A percentile compares a stretch with the other conserved stretches of the same genome.
phyloP scores from a whole-genome alignment of 2,888 invertebrate species.

The Caenorhabditis plicata region DNA sequence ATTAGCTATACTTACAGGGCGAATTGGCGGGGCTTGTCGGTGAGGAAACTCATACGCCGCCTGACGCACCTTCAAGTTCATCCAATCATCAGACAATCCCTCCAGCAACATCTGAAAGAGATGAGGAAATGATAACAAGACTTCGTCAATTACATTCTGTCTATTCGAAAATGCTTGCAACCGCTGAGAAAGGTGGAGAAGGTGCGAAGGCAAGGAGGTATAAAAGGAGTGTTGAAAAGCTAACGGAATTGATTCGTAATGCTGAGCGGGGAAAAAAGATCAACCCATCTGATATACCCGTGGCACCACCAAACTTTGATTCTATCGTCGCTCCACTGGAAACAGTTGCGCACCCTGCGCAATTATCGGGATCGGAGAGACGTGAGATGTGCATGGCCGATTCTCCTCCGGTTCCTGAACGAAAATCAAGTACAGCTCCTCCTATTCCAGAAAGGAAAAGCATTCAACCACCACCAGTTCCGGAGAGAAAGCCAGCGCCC shows the following conservation, averaged over 20 bases:
- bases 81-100: conserved; percentile 4
- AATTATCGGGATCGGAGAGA: conserved; percentile 7
- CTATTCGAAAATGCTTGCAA: conserved; percentile 31
- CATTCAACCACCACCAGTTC: conserved; percentile 5
- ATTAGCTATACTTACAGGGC: conserved; percentile 5
- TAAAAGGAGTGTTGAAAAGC: conserved; percentile 35
- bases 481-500: conserved; percentile 3
- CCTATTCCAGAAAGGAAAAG: conserved; percentile 15
- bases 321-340: conserved; percentile 4
- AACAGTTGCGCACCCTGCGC: conserved; percentile 17
- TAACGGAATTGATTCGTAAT: conserved; percentile 26
- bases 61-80: neutral
- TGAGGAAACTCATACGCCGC: neutral
- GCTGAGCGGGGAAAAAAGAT: conserved; percentile 34
- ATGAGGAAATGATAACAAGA: conserved; percentile 9
- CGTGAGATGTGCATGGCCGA: conserved; percentile 29
- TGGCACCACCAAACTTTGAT: conserved; percentile 36
- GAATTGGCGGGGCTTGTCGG: conserved; percentile 32
- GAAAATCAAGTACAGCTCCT: conserved; percentile 3
- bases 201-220: conserved; percentile 36
- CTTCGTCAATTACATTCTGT: conserved; percentile 27
- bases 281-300: conserved; percentile 38
- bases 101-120: conserved; percentile 1
- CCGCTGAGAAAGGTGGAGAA: conserved; percentile 29
- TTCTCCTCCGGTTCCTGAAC: conserved; percentile 3